These are phyloP conservation scores for Danaus chrysippus DNA, from an alignment of 2,888 invertebrate species.

Conservation along the genomic window DNA sequence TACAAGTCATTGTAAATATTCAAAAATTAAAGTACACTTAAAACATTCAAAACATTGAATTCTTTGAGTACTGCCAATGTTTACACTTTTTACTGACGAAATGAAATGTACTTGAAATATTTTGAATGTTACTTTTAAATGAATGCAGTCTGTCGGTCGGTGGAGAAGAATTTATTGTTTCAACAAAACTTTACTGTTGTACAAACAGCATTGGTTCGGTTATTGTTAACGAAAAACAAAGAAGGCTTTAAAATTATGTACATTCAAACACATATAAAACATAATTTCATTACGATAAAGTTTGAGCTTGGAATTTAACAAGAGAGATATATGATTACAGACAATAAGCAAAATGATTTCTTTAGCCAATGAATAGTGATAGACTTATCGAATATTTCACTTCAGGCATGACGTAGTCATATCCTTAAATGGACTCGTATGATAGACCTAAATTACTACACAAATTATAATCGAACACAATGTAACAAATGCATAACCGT, in stretches of 20 bases:
- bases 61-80: constrained; percentile 43
- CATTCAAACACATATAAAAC: constrained; percentile 47
- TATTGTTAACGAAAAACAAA: constrained; percentile 35
- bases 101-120: constrained; percentile 45
- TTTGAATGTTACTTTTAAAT: constrained; percentile 31
- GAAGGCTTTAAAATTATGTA: not conserved
- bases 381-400: not conserved
- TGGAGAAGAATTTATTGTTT: constrained; percentile 51
- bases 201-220: constrained; percentile 40
- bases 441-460: too few species aligned
- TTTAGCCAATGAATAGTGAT: constrained; percentile 11
- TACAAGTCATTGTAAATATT: too few species aligned
- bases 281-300: constrained; percentile 48
- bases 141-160: constrained; percentile 33
- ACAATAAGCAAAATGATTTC: constrained; percentile 12
- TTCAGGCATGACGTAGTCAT: not conserved
- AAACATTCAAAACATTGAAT: not conserved
- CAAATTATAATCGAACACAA: constrained; percentile 5
- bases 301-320: constrained; percentile 47
- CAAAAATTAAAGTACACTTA: too few species aligned
- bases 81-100: constrained; percentile 43
- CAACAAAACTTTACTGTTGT: constrained; percentile 50
- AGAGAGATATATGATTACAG: constrained; percentile 50
- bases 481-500: constrained; percentile 18
- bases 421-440: not conserved